Conservation (phyloP, 2,113 vertebrate species). For the Pterocles orientalis region DNA sequence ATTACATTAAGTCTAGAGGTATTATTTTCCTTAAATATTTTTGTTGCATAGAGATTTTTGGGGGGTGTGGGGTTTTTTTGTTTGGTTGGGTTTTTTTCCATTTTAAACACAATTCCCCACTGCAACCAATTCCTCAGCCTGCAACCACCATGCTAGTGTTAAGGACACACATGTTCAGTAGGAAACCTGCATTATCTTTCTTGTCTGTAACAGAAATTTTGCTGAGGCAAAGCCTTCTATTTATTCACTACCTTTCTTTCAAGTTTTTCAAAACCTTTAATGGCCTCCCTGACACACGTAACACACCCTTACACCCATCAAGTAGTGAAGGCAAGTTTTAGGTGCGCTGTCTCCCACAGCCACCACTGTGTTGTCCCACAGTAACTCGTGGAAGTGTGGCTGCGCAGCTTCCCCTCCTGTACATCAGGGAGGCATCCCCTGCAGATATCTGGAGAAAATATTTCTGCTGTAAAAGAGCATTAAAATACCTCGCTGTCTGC, state of each 20-base stretch:
- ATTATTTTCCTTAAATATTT: neutral
- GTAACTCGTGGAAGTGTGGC: accelerated
- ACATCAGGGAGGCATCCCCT: neutral
- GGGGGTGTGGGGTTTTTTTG: neutral
- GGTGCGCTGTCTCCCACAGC: accelerated
- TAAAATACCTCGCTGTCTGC: neutral
- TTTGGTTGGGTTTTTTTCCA: no score
- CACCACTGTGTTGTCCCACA: accelerated
- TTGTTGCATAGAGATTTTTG: neutral
- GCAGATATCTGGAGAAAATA: neutral
- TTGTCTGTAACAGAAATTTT: neutral
- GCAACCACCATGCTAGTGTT: accelerated
- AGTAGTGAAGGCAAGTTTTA: accelerated
- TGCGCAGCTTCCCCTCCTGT: neutral
- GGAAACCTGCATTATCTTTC: neutral
- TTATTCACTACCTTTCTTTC: neutral
- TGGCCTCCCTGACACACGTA: neutral
- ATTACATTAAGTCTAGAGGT: neutral
- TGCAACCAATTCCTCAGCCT: neutral
- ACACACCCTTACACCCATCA: neutral
- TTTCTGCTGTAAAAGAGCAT: neutral
- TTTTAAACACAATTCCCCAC: neutral
- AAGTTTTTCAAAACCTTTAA: neutral
- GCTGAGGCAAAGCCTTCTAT: neutral
- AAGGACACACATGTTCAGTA: neutral